Evolutionary conservation across 2,113 vertebrate genomes (phyloP).

Genomic region (Regulus satrapa): DNA sequence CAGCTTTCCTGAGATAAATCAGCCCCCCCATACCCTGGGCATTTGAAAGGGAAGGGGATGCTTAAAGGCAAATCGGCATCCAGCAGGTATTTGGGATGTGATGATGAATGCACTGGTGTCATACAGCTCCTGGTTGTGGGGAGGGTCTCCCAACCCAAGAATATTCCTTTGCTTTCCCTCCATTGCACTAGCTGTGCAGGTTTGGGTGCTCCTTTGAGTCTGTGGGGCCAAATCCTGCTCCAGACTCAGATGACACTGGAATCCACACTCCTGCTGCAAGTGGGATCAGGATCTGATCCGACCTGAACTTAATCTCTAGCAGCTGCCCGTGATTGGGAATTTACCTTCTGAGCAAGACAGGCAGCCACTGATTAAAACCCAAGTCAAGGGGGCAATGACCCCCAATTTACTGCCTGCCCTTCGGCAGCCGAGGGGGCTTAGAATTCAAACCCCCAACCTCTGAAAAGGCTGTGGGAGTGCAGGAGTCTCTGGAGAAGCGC

Average conservation of each 20-base stretch:
- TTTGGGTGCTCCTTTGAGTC: fast-evolving
- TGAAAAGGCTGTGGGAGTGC: not conserved
- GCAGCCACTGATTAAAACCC: not conserved
- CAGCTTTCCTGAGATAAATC: not conserved
- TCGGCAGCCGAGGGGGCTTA: not conserved
- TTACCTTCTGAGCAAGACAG: not conserved
- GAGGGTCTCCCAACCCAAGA: not conserved
- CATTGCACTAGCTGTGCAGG: fast-evolving
- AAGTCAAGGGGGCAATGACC: not conserved
- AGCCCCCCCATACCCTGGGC: fast-evolving
- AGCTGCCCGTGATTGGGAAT: not conserved
- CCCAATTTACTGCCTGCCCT: not conserved
- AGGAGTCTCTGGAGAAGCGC: not conserved
- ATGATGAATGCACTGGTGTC: fast-evolving
- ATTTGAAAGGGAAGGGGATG: not conserved
- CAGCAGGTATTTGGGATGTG: fast-evolving
- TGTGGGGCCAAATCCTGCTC: not conserved
- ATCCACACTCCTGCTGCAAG: not conserved
- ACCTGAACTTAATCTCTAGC: not conserved
- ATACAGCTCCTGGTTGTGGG: fast-evolving
- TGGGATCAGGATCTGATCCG: not conserved
- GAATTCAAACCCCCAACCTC: not conserved
- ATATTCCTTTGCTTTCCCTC: not conserved
- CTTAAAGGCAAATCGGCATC: not conserved
- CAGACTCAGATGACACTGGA: not conserved